These are phyloP conservation scores for Campoletis raptor DNA, from an alignment of 2,888 invertebrate species.

Conservation along the genomic window DNA sequence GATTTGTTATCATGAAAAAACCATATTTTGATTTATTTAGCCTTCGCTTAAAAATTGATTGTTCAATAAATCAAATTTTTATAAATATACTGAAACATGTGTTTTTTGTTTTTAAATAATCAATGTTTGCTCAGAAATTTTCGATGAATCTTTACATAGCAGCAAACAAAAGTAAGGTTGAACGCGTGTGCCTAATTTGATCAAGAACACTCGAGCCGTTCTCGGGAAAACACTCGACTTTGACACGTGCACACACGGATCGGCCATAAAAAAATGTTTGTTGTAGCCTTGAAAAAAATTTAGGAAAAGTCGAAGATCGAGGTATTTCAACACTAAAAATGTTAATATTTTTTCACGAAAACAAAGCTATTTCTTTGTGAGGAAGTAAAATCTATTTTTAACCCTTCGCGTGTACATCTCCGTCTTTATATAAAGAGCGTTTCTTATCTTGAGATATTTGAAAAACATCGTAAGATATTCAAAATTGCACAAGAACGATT, in stretches of 20 bases:
- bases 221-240: not conserved
- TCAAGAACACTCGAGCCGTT: conserved; percentile 2
- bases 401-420: not conserved
- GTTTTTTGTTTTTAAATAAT: not conserved
- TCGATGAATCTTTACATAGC: not conserved
- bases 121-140: not conserved
- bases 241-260: not conserved
- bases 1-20: not conserved
- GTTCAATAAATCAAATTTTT: not conserved
- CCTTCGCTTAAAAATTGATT: not conserved
- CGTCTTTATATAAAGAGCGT: not conserved
- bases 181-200: conserved; percentile 2
- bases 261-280: not conserved
- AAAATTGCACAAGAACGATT: not conserved
- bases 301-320: not conserved
- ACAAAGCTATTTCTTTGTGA: not conserved
- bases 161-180: not conserved
- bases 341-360: not conserved
- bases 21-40: not conserved
- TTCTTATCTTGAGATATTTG: not conserved
- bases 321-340: not conserved
- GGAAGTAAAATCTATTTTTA: conserved; percentile 3
- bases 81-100: not conserved
- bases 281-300: not conserved
- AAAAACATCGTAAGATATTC: not conserved